Percentiles rank a stretch among this genome's conserved stretches.
phyloP scores from a whole-genome alignment of 2,888 invertebrate species.

The Acleris literana region DNA sequence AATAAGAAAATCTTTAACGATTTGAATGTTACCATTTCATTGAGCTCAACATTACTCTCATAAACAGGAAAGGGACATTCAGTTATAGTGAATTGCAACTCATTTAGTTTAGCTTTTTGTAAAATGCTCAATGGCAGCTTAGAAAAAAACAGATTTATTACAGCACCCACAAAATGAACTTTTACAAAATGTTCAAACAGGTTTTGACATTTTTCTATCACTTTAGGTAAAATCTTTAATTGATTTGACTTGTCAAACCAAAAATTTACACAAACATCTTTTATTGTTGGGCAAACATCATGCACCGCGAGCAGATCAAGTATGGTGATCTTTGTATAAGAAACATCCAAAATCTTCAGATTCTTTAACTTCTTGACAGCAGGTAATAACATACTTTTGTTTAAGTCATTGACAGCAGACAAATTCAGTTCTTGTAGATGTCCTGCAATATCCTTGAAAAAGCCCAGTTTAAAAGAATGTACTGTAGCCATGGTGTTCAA shows the following conservation, averaged over 20 bases:
- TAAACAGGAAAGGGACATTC: constrained; percentile 23
- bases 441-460: constrained; percentile 26
- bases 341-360: constrained; percentile 24
- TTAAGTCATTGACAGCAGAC: constrained; percentile 26
- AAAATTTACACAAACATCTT: constrained; percentile 27
- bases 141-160: constrained; percentile 25
- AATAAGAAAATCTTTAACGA: constrained; percentile 18
- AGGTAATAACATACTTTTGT: constrained; percentile 21
- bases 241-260: constrained; percentile 16
- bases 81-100: constrained; percentile 26
- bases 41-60: constrained; percentile 2
- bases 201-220: constrained; percentile 20
- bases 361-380: constrained; percentile 30
- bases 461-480: constrained; percentile 20
- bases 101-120: constrained; percentile 19
- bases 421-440: constrained; percentile 28
- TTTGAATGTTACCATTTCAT: constrained; percentile 23
- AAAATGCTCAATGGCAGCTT: constrained; percentile 19
- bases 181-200: constrained; percentile 30
- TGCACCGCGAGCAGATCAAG: constrained; percentile 22
- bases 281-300: constrained; percentile 25
- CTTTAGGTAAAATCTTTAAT: background rate
- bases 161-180: constrained; percentile 26
- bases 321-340: constrained; percentile 29
- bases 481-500: constrained; percentile 28